These are phyloP conservation scores for Amphiprion clarkii DNA, from an alignment of 2,797 vertebrate species.

Conservation along the genomic window DNA sequence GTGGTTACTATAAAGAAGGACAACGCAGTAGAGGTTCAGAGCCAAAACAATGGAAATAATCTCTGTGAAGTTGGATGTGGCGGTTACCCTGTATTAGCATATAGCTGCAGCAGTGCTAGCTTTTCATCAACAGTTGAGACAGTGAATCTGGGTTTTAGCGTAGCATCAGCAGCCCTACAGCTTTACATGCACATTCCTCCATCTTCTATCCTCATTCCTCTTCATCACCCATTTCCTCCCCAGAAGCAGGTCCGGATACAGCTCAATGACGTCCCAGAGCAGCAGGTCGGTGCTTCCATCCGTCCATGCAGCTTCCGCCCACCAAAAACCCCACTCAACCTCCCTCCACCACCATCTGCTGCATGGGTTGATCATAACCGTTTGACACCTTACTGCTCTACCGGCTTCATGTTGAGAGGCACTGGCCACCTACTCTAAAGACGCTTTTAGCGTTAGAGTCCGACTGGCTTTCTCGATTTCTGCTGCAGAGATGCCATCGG, in stretches of 20 bases:
- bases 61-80: background rate
- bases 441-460: background rate
- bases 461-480: background rate
- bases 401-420: conserved; percentile 46
- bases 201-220: conserved; percentile 50
- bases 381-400: conserved; percentile 15
- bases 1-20: background rate
- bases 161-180: conserved; percentile 7
- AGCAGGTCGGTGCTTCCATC: conserved; percentile 81
- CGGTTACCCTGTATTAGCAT: no score
- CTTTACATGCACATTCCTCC: conserved; percentile 26
- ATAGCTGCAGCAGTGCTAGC: background rate
- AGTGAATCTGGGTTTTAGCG: no score
- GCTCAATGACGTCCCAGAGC: conserved; percentile 81
- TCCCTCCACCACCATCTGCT: conserved; percentile 36
- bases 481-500: conserved; percentile 23
- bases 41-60: background rate
- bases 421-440: conserved; percentile 14
- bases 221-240: conserved; percentile 73
- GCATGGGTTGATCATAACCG: conserved; percentile 76
- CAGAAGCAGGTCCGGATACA: conserved; percentile 89
- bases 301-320: conserved; percentile 14
- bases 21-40: background rate
- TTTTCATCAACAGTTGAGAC: background rate
- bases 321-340: conserved; percentile 8